Base-by-base conservation (phyloP, 2,888 invertebrate genomes). In the Leptarthrus brevirostris region DNA sequence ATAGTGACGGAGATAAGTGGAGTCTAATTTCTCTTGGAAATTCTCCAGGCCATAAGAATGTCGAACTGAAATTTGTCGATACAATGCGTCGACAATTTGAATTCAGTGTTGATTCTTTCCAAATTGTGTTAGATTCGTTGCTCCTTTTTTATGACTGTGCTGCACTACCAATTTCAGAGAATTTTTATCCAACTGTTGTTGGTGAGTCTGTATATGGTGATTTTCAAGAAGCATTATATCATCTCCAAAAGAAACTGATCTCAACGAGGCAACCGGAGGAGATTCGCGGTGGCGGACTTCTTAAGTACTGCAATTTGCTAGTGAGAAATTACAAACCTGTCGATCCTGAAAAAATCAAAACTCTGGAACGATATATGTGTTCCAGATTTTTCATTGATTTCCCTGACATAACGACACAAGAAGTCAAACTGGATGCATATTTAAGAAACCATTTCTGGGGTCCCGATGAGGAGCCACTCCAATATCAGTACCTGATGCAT, bases 341-440 rank as follows among this genome's bases (percentile, higher is more conserved):
- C 76, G 90, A 92, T 79, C 92, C 94, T 20, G 94, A 95, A 82
- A 92, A 94, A 86, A 95, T 98, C 82, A 95, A 96, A 85, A 93
- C 91, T 73, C 89, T 98, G 81, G 98, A 99, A 88, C 92, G 97
- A 78, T 99, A 99, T 89, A 99, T 99, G 99, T 99, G 98, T 90
- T 98, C 98, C 79, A 90, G 99, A 81, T 99, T 99, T 90, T 99
- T 99, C 89, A 99, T 99, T 84, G 99, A 99, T 88, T 99, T 99
- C 87, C 94, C 97, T 52, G 98, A 98, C 87, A 92, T 98, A 77
- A 89, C 89, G 76, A 96, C 96, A 84, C 99, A 99, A 86, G 93
- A 94, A 79, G 91, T 93, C 79, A 99, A 99, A 86, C 89, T 99
- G 83, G 96, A 97, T 85, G 95, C 94, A 80, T 99, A 99, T 87